A percentile compares a stretch with the other conserved stretches of the same genome.
Conservation (phyloP, 2,113 vertebrate species). For the Clarias batrachus region DNA sequence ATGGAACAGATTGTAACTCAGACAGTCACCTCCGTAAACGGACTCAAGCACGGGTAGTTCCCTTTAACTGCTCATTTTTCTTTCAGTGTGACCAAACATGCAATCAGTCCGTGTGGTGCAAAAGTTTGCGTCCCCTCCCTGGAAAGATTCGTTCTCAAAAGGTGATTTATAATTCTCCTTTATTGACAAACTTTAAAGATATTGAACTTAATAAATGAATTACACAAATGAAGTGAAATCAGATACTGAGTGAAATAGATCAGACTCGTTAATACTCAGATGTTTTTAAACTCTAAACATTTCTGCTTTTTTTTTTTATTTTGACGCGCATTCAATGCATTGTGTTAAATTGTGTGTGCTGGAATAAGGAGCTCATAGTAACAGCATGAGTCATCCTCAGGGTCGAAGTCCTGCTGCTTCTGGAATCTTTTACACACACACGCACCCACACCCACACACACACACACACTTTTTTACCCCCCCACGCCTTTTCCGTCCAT, state of each 20-base stretch:
- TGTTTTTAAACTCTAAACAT: background rate
- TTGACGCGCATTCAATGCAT: background rate
- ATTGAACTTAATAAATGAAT: background rate
- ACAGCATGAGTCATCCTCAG: conserved; percentile 23
- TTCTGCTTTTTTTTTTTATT: background rate
- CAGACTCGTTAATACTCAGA: background rate
- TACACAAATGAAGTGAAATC: background rate
- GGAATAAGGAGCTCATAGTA: background rate
- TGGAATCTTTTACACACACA: background rate
- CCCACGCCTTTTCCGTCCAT: background rate
- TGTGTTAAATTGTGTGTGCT: background rate
- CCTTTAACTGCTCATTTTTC: background rate
- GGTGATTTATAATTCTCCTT: background rate
- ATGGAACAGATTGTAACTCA: too few relatives aligned
- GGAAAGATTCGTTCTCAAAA: background rate
- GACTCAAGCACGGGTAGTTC: background rate
- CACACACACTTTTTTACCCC: background rate
- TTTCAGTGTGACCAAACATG: background rate
- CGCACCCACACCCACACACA: background rate
- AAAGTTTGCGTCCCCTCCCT: background rate
- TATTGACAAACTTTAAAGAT: too few relatives aligned
- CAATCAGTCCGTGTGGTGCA: background rate
- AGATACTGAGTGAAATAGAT: background rate
- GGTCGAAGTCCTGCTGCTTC: conserved; percentile 9
- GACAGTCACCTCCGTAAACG: too few relatives aligned